Base-by-base conservation (phyloP, 2,113 vertebrate genomes). In the Nesoenas mayeri region DNA sequence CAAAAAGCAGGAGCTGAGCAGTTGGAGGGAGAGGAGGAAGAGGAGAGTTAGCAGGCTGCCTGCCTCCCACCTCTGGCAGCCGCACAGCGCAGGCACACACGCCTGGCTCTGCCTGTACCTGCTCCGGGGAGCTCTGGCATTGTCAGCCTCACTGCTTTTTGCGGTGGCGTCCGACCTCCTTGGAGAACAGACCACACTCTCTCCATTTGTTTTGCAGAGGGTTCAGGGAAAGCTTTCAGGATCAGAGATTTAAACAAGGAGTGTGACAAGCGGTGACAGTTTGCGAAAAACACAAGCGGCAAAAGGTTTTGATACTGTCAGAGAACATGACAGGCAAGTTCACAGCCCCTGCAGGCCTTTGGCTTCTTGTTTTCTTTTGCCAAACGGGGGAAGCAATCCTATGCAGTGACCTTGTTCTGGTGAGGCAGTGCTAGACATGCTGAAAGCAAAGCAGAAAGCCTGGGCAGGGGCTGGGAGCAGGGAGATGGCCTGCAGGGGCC, bases 281-380 rank as follows among this genome's bases (percentile, higher is more conserved):
- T 88, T 70, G 70, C 86, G 90, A 94, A 96, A 95, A 97, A 95
- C 85, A 96, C 69, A 65, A 66, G 78, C 42, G 54, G 78, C 51
- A 70, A 74, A 94, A 96, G 94, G 93, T 93, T 80, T 85, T 82
- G 88, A 34, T 74, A 10, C 87, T 96, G 97, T 97, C 97, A 92
- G 88, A 58, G 89, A 96, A 95, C 34, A 25, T 67, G 95, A 97
- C 93, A 94, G 95, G 92, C 96, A 94, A 82, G 94, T 93, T 97
- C 95, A 86, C 82, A 85, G 95, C 93, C 96, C 90, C 73, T 29
- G 64, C 5, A 28, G 85, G 83, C 93, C 81, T 93, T 86, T 61
- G 80, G 18, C 93, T 92, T 78, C 93, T 88, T 95, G 91, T 96
- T 95, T 96, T 78, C 83, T 65, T 85, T 28, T 29, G 66, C 75